Conservation (phyloP, 2,888 invertebrate species). For the Cyclophora punctaria region DNA sequence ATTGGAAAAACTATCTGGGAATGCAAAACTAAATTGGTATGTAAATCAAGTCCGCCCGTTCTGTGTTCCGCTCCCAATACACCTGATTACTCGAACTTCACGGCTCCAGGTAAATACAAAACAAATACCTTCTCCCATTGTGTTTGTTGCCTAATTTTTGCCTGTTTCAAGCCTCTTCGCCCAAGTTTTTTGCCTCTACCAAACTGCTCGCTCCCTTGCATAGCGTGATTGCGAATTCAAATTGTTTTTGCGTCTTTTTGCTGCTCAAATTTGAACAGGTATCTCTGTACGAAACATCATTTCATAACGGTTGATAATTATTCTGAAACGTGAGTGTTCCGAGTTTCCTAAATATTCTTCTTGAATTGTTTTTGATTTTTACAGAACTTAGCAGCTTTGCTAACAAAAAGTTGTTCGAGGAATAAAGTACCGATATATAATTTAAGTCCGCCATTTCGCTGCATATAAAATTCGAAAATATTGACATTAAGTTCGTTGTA, state of each 20-base stretch:
- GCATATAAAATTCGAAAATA: too few relatives aligned
- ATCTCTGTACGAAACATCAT: not conserved
- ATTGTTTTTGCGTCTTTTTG: not conserved
- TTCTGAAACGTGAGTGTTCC: too few relatives aligned
- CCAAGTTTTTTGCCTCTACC: not conserved
- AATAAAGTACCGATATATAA: too few relatives aligned
- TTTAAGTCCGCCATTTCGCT: too few relatives aligned
- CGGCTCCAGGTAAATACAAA: constrained; percentile 31
- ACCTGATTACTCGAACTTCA: constrained; percentile 54
- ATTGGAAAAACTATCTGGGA: constrained; percentile 42
- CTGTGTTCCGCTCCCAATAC: constrained; percentile 47
- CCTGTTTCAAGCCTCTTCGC: not conserved
- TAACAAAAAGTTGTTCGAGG: too few relatives aligned
- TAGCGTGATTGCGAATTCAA: not conserved
- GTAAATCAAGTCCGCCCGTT: constrained; percentile 63
- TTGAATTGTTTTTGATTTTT: too few relatives aligned
- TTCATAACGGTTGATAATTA: too few relatives aligned
- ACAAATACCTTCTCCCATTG: constrained; percentile 1
- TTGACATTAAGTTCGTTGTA: too few relatives aligned
- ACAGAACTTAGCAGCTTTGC: too few relatives aligned
- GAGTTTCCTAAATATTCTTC: too few relatives aligned
- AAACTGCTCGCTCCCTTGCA: not conserved
- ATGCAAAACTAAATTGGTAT: constrained; percentile 61
- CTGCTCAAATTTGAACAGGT: not conserved
- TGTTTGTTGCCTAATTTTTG: not conserved